A percentile compares a stretch with the other conserved stretches of the same genome.
These are phyloP conservation scores for Strix aluco DNA, from an alignment of 2,113 vertebrate species.

Conservation along the genomic window DNA sequence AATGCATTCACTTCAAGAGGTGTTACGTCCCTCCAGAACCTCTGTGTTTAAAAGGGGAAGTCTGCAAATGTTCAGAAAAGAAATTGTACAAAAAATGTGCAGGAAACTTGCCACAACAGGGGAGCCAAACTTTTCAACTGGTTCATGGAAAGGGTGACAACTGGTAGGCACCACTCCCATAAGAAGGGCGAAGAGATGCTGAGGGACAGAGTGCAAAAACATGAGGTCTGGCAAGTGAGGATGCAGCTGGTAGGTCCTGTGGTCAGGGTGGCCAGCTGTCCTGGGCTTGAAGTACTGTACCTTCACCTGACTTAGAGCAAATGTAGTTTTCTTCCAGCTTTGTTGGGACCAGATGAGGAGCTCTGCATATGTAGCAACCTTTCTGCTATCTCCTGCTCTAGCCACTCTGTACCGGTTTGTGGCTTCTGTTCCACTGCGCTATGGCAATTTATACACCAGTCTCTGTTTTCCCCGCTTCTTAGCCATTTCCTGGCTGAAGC, in stretches of 20 bases:
- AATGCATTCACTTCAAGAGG: background rate
- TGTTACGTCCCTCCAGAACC: background rate
- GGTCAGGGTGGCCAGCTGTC: background rate
- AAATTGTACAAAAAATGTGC: background rate
- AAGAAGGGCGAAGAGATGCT: background rate
- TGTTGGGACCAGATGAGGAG: background rate
- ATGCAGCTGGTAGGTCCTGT: background rate
- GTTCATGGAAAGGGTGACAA: background rate
- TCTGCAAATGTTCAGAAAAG: background rate
- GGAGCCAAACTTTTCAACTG: background rate
- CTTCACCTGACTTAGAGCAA: background rate
- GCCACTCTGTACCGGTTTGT: background rate
- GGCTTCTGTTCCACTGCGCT: background rate
- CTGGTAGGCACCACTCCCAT: background rate
- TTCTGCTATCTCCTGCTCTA: background rate
- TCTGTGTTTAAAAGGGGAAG: background rate
- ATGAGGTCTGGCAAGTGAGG: background rate
- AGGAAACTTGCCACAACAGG: background rate
- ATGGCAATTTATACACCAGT: background rate
- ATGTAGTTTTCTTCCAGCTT: background rate
- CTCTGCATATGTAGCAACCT: background rate
- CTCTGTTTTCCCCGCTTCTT: background rate
- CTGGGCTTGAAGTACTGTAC: background rate
- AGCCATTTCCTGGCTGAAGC: background rate
- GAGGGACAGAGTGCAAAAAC: background rate